These are phyloP conservation scores for Sinella curviseta DNA, from an alignment of 1,140 invertebrate species.

Conservation along the genomic window DNA sequence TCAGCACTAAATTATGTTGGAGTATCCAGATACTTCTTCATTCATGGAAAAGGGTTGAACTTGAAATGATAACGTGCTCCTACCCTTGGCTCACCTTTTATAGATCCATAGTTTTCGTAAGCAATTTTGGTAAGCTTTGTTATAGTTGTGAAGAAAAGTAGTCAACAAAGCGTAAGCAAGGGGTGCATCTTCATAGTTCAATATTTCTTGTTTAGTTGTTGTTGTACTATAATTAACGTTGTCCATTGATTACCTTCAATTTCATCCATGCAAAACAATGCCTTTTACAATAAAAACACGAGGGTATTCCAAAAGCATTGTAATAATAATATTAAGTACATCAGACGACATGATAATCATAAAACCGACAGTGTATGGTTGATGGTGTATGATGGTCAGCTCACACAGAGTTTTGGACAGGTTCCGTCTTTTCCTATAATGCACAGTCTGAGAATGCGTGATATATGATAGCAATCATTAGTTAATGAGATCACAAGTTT, in stretches of 20 bases:
- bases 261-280: neutral
- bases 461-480: conserved; percentile 25
- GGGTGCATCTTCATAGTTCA: neutral
- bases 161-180: neutral
- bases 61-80: neutral
- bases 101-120: conserved; percentile 4
- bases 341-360: neutral
- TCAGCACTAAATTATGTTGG: no score
- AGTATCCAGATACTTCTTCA: no score
- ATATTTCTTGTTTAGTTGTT: neutral
- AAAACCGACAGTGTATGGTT: neutral
- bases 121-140: neutral
- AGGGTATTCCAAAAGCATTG: neutral
- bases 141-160: neutral
- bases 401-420: conserved; percentile 7
- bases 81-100: conserved; percentile 2
- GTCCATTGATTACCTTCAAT: conserved; percentile 12
- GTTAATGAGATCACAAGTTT: conserved; percentile 21
- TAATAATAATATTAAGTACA: neutral
- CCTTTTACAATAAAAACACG: neutral
- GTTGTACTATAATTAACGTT: conserved; percentile 5
- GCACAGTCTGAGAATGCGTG: neutral
- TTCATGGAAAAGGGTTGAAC: neutral
- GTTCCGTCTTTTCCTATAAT: neutral
- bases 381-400: neutral